Conservation (phyloP, 2,113 vertebrate species). For the Diglossa brunneiventris region DNA sequence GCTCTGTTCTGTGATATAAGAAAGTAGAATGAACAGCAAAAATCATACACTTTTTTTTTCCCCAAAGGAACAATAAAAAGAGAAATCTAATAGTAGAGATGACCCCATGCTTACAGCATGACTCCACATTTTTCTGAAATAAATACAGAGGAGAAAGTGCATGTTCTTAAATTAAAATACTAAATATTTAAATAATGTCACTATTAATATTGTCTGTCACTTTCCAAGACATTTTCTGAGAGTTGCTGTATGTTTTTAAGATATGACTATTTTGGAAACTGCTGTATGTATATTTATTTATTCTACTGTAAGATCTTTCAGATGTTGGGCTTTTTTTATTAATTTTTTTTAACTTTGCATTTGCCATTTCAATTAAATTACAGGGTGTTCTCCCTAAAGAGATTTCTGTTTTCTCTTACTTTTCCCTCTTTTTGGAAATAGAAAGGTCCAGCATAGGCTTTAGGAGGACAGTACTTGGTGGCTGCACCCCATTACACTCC, state of each 20-base stretch:
- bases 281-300: constrained; percentile 57
- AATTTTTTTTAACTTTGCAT: constrained; percentile 13
- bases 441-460: not conserved
- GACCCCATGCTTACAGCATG: not conserved
- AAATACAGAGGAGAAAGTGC: not conserved
- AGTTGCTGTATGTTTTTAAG: not conserved
- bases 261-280: not conserved
- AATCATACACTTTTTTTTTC: not conserved
- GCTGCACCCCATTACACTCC: rapidly evolving
- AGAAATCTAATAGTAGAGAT: not conserved
- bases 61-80: not conserved
- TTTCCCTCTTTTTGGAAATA: not conserved
- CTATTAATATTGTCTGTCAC: not conserved
- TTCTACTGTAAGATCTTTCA: constrained; percentile 36
- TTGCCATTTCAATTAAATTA: constrained; percentile 51
- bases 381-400: constrained; percentile 10
- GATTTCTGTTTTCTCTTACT: not conserved
- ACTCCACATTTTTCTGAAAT: not conserved
- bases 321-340: not conserved
- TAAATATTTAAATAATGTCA: constrained; percentile 8
- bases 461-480: not conserved
- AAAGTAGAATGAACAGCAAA: not conserved
- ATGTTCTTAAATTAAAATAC: constrained; percentile 13
- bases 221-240: not conserved
- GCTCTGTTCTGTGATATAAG: not conserved